Evolutionary conservation across 2,888 invertebrate genomes (phyloP), one percentile per base, ranked within the genome.

Genomic region (Tholera decimalis): DNA sequence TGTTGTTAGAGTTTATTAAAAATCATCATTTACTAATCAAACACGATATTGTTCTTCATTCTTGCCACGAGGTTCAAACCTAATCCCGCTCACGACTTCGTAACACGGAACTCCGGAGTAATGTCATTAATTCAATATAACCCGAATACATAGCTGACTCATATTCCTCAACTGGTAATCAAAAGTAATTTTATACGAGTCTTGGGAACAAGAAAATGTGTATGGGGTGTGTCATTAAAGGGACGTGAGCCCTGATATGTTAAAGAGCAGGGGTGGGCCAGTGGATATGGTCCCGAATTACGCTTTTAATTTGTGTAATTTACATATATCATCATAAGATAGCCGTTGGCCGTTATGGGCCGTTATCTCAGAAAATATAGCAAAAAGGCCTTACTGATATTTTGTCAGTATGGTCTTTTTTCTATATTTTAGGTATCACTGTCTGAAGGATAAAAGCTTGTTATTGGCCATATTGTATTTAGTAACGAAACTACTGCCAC

Each of bases 61-160:
- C 18, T 63, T 51, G 58, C 37, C 47, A 28, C 44, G 28, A 73
- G 59, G 35, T 35, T 43, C 60, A 56, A 46, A 69, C 43, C 54
- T 73, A 76, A 80, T 73, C 58, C 59, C 33, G 15, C 55, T 77
- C 71, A 62, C 47, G 68, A 60, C 51, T 66, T 59, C 63, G 64
- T 70, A 76, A 71, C 67, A 70, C 46, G 62, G 50, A 69, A 76
- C 60, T 67, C 44, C 18, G 26, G 15, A 47, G 49, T 73, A 70
- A 80, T 39, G 47, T 35, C 70, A 51, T 76, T 73, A 80, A 80
- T 80, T 75, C 78, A 78, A 67, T 80, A 70, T 67, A 57, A 33
- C 50, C 37, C 9, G n/a, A 54, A 58, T 65, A 68, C 46, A 59
- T 65, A 28, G 63, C 47, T 39, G 77, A 56, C 37, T 72, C 53